These are phyloP conservation scores for Bombus pascuorum DNA, from an alignment of 1,140 invertebrate species.

Conservation along the genomic window DNA sequence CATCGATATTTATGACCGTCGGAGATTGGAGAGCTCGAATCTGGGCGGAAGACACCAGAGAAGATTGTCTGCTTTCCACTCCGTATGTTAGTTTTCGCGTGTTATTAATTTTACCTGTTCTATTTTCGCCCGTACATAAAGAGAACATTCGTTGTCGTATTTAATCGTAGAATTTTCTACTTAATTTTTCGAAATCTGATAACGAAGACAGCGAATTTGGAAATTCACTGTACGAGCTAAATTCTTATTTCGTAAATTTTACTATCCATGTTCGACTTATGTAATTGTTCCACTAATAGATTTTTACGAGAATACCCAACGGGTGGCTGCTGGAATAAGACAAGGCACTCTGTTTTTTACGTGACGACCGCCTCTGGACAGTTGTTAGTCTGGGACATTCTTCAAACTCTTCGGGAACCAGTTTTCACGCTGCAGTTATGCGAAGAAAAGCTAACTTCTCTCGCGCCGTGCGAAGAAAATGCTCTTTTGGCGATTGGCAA, in stretches of 20 bases:
- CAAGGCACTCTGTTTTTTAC: constrained; percentile 79
- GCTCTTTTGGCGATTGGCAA: constrained; percentile 91
- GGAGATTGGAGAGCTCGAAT: constrained; percentile 94
- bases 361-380: constrained; percentile 86
- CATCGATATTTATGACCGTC: constrained; percentile 94
- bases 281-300: background rate
- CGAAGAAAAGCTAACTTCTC: constrained; percentile 84
- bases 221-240: no score
- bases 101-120: background rate
- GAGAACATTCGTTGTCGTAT: no score
- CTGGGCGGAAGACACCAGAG: constrained; percentile 95
- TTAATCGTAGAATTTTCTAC: no score
- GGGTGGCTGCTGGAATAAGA: constrained; percentile 94
- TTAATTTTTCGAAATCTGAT: no score
- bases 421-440: constrained; percentile 90
- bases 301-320: constrained; percentile 83
- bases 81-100: constrained; percentile 36
- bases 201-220: no score
- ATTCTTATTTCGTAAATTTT: no score
- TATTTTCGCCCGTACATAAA: background rate
- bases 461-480: constrained; percentile 84
- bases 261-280: background rate
- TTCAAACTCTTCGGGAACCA: constrained; percentile 91
- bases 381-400: constrained; percentile 93
- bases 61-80: constrained; percentile 93